Evolutionary conservation across 2,888 invertebrate genomes (phyloP), one percentile per base, ranked within the genome.

Genomic region (Serrognathus titanus): DNA sequence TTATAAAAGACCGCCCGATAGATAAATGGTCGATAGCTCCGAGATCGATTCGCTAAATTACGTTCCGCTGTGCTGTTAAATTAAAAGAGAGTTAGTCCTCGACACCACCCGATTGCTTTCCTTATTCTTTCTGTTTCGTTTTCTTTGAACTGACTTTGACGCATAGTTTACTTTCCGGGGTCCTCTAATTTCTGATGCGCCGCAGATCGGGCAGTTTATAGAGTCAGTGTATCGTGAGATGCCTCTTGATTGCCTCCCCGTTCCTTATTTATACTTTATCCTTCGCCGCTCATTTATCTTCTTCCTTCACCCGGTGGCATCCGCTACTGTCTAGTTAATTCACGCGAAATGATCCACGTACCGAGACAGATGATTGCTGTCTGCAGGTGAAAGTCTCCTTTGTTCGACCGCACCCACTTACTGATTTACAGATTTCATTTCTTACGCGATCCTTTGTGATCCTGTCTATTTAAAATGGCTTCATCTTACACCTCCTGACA

Each of bases 11-110:
- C 71, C 64, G 67, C 68, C 67, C 67, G 66, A 67, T 70, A 72
- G 73, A 73, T 73, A 73, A 73, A 73, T 73, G 71, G 69, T 71
- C 71, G 73, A 72, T 73, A 69, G 71, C 65, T 68, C 61, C 70
- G 66, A 71, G 72, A 69, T 73, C 75, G 74, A 75, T 75, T 69
- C 71, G 67, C 67, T 72, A 74, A 76, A 75, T 76, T 75, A 75
- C 76, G 69, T 71, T 63, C 70, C 71, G 68, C 69, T 71, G 69
- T 68, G 69, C 71, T 72, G 73, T 75, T 75, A 75, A 76, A 76
- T 76, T 76, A 75, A 75, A 74, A 71, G 72, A 68, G 70, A 71
- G 70, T 72, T 72, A 71, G 71, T 70, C 69, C 67, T 67, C 66
- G 65, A 68, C 66, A 64, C 63, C 61, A 62, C 64, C 66, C 64